These are phyloP conservation scores for Acrocephalus kingi DNA, from an alignment of 2,113 vertebrate species.

Conservation along the genomic window DNA sequence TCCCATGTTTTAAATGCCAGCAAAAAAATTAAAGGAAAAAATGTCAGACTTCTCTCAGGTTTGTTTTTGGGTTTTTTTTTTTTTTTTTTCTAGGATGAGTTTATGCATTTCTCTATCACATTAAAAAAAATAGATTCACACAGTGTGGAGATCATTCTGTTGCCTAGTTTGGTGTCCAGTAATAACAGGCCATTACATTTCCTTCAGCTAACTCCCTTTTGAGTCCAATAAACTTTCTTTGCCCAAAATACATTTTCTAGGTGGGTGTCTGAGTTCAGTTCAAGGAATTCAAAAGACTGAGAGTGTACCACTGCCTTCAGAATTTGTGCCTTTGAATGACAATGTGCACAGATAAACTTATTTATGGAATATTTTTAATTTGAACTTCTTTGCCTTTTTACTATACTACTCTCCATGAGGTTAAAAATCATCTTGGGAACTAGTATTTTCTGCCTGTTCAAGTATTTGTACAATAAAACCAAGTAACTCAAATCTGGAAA, in stretches of 20 bases:
- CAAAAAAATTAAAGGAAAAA: background rate
- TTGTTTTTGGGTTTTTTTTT: background rate
- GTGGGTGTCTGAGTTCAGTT: background rate
- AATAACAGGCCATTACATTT: background rate
- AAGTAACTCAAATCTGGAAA: background rate
- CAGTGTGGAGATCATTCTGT: background rate
- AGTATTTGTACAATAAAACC: background rate
- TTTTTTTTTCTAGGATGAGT: background rate
- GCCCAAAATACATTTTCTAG: background rate
- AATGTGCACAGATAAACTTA: background rate
- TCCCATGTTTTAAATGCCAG: background rate
- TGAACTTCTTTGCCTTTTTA: background rate
- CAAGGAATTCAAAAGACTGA: background rate
- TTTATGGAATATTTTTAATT: background rate
- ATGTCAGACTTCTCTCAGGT: background rate
- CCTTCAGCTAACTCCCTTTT: background rate
- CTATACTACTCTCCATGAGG: background rate
- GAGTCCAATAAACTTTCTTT: background rate
- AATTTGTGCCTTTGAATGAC: background rate
- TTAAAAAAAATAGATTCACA: background rate
- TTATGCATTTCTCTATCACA: background rate
- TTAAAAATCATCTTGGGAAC: background rate
- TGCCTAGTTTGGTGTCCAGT: background rate
- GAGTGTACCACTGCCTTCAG: background rate
- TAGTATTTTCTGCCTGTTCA: background rate